Conservation (phyloP, 1,140 invertebrate species). For the Macrobrachium rosenbergii region DNA sequence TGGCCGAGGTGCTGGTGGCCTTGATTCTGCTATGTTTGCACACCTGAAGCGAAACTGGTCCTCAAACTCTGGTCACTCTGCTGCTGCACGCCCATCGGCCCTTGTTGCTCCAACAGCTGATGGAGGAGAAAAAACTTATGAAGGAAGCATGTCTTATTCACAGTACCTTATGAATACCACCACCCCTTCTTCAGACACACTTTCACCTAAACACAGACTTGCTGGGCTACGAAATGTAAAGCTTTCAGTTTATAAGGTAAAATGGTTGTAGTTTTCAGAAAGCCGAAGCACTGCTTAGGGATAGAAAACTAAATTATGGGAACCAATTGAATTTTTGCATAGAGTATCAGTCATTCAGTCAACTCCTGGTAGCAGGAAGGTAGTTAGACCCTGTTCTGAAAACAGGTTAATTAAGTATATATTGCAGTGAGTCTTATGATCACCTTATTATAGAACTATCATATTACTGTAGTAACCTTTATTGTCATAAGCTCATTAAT, state of each 20-base stretch:
- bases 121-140: slow-evolving; percentile 29
- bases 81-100: slow-evolving; percentile 23
- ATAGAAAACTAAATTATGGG: no score
- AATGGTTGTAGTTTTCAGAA: not conserved
- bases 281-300: no score
- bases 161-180: slow-evolving; percentile 60
- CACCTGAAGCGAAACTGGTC: slow-evolving; percentile 82
- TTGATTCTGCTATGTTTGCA: slow-evolving; percentile 79
- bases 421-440: no score
- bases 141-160: slow-evolving; percentile 30
- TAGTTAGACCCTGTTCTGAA: no score
- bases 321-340: no score
- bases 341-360: no score
- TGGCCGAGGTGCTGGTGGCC: slow-evolving; percentile 79
- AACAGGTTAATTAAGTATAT: no score
- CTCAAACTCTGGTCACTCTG: slow-evolving; percentile 67
- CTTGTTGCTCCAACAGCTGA: slow-evolving; percentile 32
- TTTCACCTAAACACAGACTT: slow-evolving; percentile 45
- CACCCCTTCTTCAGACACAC: slow-evolving; percentile 33
- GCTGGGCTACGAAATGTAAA: slow-evolving; percentile 57
- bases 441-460: no score
- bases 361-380: no score
- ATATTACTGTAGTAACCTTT: no score
- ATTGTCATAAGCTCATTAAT: no score
- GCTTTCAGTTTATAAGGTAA: slow-evolving; percentile 56